Conservation (phyloP, 2,113 vertebrate species). For the Loxodonta africana region DNA sequence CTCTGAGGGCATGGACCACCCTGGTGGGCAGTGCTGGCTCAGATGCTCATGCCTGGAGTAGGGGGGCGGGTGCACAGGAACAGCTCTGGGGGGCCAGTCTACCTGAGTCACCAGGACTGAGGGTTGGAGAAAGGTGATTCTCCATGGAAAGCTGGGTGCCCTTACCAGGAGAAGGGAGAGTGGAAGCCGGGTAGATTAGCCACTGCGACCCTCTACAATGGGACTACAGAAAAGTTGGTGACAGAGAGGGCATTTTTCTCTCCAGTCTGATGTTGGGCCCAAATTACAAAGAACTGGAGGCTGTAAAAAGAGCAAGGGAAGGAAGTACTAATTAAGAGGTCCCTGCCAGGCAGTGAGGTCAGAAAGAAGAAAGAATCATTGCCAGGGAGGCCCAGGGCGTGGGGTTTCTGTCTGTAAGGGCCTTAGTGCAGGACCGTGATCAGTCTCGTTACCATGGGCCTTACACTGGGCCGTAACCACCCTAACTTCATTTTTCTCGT, state of each 20-base stretch:
- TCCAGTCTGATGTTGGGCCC: neutral
- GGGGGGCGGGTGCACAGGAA: neutral
- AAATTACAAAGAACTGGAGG: slow-evolving; percentile 69
- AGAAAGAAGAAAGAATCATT: slow-evolving; percentile 6
- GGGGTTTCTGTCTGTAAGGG: neutral
- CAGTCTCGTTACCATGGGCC: neutral
- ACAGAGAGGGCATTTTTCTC: slow-evolving; percentile 53
- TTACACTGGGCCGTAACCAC: no score
- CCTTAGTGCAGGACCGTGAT: neutral
- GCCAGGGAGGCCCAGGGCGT: neutral
- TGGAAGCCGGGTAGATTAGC: neutral
- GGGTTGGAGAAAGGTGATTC: neutral
- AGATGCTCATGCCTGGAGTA: neutral
- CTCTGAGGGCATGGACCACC: neutral
- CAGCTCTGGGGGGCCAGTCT: neutral
- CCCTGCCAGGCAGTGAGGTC: neutral
- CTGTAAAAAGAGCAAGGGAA: slow-evolving; percentile 67
- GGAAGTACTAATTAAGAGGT: slow-evolving; percentile 71
- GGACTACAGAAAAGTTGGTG: neutral
- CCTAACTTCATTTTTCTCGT: neutral
- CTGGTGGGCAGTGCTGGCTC: rapidly evolving
- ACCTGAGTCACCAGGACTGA: neutral
- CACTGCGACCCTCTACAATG: neutral
- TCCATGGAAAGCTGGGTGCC: neutral
- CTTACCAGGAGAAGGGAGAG: neutral